These are phyloP conservation scores for Lasioglossum villosulum DNA, from an alignment of 2,888 invertebrate genomes.

Conservation along the genomic window DNA sequence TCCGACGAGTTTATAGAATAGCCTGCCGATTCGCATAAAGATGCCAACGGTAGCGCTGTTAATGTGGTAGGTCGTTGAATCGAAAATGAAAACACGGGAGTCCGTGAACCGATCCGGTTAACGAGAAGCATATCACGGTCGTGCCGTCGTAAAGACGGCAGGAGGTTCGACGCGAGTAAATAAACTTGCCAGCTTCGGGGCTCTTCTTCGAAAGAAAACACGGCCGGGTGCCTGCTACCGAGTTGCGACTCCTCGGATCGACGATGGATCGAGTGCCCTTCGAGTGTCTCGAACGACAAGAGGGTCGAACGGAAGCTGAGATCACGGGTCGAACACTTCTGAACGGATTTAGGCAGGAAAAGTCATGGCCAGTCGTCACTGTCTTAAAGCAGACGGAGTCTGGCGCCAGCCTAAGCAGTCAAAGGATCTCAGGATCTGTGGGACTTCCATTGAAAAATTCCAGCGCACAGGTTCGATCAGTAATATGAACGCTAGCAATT, in stretches of 20 bases:
- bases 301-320: constrained; percentile 57
- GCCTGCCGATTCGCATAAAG: neutral
- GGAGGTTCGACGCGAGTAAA: constrained; percentile 67
- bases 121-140: constrained; percentile 54
- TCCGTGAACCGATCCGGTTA: constrained; percentile 48
- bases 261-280: constrained; percentile 69
- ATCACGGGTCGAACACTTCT: constrained; percentile 60
- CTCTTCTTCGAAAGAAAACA: constrained; percentile 65
- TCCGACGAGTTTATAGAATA: neutral
- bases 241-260: constrained; percentile 57
- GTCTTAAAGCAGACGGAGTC: constrained; percentile 56
- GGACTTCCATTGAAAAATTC: no score
- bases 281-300: constrained; percentile 50
- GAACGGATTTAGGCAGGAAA: constrained; percentile 65
- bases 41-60: neutral
- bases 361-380: constrained; percentile 36
- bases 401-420: constrained; percentile 69
- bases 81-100: constrained; percentile 39
- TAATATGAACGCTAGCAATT: no score
- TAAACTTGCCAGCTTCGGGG: constrained; percentile 58
- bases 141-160: constrained; percentile 63
- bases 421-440: constrained; percentile 37
- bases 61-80: constrained; percentile 1
- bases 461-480: no score
- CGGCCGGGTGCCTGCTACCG: constrained; percentile 50